A percentile compares a stretch with the other conserved stretches of the same genome.
Conservation (phyloP, 1,140 invertebrate genomes). For the Campoletis sonorensis region DNA sequence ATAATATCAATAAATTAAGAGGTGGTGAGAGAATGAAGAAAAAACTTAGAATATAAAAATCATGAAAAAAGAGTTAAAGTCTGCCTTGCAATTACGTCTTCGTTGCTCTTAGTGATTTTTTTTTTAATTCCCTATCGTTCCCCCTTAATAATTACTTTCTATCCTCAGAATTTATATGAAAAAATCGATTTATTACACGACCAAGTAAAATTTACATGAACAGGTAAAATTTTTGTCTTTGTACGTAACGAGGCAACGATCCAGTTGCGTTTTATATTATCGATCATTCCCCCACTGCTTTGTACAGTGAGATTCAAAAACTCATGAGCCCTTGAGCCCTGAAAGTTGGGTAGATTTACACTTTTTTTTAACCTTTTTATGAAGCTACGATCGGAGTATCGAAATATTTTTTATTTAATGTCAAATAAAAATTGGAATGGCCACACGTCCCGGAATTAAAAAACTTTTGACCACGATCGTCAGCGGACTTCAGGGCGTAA, state of each 20-base stretch:
- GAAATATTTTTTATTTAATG: too few relatives aligned
- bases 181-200: background rate
- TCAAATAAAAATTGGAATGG: too few relatives aligned
- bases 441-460: too few relatives aligned
- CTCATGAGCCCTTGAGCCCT: background rate
- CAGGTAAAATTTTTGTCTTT: background rate
- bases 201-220: too few relatives aligned
- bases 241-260: slow-evolving; percentile 6
- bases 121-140: background rate
- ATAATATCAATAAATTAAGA: slow-evolving; percentile 2
- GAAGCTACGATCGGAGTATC: too few relatives aligned
- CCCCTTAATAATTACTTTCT: background rate
- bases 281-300: background rate
- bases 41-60: background rate
- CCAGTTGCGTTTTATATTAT: slow-evolving; percentile 7
- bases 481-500: too few relatives aligned
- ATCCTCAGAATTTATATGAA: background rate
- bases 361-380: too few relatives aligned
- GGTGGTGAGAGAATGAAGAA: background rate
- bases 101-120: background rate
- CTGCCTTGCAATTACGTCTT: background rate
- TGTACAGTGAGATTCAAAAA: background rate
- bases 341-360: too few relatives aligned
- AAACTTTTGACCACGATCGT: too few relatives aligned
- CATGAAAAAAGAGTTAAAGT: background rate